Percentiles rank a stretch among this genome's conserved stretches.
Evolutionary conservation across 1,140 invertebrate genomes (phyloP).

Genomic region (Hyphantria cunea): DNA sequence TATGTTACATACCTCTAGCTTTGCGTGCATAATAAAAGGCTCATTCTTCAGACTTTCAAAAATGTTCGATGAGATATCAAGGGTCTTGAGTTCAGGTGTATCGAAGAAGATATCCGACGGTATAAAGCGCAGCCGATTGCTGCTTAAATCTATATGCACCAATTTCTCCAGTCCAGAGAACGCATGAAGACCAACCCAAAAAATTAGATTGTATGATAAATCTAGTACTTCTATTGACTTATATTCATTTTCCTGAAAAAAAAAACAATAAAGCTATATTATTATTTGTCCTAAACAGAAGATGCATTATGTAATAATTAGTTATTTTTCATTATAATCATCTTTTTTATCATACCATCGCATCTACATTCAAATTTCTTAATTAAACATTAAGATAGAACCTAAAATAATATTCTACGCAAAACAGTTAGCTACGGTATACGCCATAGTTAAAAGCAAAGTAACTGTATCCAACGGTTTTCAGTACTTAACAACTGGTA

Average conservation of each 20-base stretch:
- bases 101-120: conserved; percentile 73
- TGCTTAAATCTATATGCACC: conserved; percentile 63
- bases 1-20: conserved; percentile 64
- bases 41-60: conserved; percentile 71
- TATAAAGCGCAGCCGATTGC: conserved; percentile 66
- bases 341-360: too few relatives aligned
- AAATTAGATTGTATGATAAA: conserved; percentile 75
- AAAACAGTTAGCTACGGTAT: too few relatives aligned
- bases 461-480: too few relatives aligned
- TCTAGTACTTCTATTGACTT: conserved; percentile 63
- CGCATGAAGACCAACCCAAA: conserved; percentile 77
- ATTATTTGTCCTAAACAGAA: neutral
- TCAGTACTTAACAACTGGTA: too few relatives aligned
- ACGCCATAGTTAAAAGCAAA: too few relatives aligned
- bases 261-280: neutral
- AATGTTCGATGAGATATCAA: conserved; percentile 76
- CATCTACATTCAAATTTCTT: too few relatives aligned
- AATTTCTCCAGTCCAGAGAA: conserved; percentile 68
- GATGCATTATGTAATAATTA: neutral
- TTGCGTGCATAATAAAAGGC: conserved; percentile 70
- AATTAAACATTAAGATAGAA: too few relatives aligned
- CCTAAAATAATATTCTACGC: too few relatives aligned
- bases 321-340: too few relatives aligned
- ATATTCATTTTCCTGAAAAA: conserved; percentile 67
- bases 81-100: conserved; percentile 55